Evolutionary conservation across 2,888 invertebrate genomes (phyloP).

Genomic region (Chalcis sispes): DNA sequence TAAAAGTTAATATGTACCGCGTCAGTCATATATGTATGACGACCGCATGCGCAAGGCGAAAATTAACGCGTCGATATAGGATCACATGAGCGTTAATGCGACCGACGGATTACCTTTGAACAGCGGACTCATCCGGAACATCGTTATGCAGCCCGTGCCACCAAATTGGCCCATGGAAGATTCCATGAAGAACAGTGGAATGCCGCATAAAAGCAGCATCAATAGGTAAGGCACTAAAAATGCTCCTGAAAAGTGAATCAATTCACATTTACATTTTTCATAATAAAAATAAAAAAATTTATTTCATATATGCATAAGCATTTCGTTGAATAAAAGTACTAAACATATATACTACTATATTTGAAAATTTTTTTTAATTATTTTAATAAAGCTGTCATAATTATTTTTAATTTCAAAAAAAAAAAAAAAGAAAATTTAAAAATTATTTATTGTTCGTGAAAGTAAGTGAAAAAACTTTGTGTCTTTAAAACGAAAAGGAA

Average conservation of each 20-base stretch:
- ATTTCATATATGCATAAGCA: too few relatives aligned
- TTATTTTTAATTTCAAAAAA: too few relatives aligned
- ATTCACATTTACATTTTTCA: too few relatives aligned
- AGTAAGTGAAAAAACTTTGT: too few relatives aligned
- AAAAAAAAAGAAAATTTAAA: too few relatives aligned
- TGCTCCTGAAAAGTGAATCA: constrained; percentile 80
- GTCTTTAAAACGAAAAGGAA: too few relatives aligned
- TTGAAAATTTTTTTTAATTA: too few relatives aligned
- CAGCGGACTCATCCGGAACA: constrained; percentile 88
- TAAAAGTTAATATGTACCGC: constrained; percentile 12
- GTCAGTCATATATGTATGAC: background rate
- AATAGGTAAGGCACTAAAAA: constrained; percentile 91
- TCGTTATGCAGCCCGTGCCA: constrained; percentile 87
- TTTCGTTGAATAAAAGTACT: too few relatives aligned
- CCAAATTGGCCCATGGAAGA: constrained; percentile 91
- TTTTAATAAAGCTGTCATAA: too few relatives aligned
- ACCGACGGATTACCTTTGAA: constrained; percentile 84
- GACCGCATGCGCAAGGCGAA: background rate
- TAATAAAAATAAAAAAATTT: too few relatives aligned
- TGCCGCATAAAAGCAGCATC: constrained; percentile 88
- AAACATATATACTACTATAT: too few relatives aligned
- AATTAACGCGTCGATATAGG: constrained; percentile 17
- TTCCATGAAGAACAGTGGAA: constrained; percentile 93
- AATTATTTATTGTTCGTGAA: too few relatives aligned
- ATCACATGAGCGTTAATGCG: background rate